Evolutionary conservation across 1,140 invertebrate genomes (phyloP).

Genomic region (Condylostylus longicornis): DNA sequence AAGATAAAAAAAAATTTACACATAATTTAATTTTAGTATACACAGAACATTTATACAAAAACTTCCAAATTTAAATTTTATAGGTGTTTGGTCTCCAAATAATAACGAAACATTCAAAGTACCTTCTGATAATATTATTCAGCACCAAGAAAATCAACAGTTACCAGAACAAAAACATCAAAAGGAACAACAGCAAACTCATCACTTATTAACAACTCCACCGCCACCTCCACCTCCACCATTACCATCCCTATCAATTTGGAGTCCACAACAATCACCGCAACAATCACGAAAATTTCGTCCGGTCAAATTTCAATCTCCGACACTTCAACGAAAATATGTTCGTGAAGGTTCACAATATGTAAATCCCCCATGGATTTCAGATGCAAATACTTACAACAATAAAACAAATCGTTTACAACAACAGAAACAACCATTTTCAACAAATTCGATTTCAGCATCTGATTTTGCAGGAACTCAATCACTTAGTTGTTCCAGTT

Average conservation of each 20-base stretch:
- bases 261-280: constrained; percentile 37
- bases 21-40: too few relatives aligned
- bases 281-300: constrained; percentile 53
- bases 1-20: too few relatives aligned
- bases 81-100: not conserved
- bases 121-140: constrained; percentile 9
- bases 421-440: too few relatives aligned
- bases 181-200: not conserved
- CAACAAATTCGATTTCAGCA: too few relatives aligned
- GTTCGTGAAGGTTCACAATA: too few relatives aligned
- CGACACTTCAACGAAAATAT: constrained; percentile 41
- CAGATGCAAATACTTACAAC: too few relatives aligned
- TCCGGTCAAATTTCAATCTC: constrained; percentile 60
- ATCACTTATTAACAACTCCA: constrained; percentile 6
- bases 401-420: too few relatives aligned
- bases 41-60: too few relatives aligned
- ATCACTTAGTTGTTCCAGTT: not conserved
- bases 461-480: not conserved
- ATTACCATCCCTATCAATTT: constrained; percentile 48
- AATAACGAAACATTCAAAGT: not conserved
- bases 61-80: too few relatives aligned
- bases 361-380: too few relatives aligned
- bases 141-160: not conserved
- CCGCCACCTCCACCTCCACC: constrained; percentile 35
- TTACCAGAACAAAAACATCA: not conserved